These are phyloP conservation scores for Drosophila melanosoma DNA, from an alignment of 2,888 invertebrate genomes.

Conservation along the genomic window DNA sequence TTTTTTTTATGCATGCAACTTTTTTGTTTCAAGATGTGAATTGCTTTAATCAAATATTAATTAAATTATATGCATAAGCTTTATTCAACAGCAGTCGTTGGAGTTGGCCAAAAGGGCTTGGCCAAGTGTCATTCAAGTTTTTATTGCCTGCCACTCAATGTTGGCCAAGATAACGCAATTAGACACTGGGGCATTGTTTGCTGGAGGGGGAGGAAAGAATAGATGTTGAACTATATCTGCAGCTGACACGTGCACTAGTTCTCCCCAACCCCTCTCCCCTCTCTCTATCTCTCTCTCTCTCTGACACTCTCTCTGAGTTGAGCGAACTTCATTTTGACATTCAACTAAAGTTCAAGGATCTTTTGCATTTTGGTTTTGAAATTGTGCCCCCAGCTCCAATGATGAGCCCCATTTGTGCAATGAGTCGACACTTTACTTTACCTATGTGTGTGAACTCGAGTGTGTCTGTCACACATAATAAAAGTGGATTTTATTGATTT, in stretches of 20 bases:
- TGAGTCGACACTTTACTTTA: slow-evolving; percentile 40
- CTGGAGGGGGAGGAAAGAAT: neutral
- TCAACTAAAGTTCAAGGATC: slow-evolving; percentile 71
- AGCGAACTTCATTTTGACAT: slow-evolving; percentile 59
- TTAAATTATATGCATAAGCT: slow-evolving; percentile 72
- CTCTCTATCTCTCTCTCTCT: too few species aligned
- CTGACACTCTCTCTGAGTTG: slow-evolving; percentile 21
- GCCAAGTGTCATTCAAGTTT: slow-evolving; percentile 55
- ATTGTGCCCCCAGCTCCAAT: slow-evolving; percentile 1
- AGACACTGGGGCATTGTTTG: slow-evolving; percentile 32
- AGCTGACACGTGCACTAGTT: slow-evolving; percentile 35
- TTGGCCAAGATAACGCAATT: slow-evolving; percentile 54
- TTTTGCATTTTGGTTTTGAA: slow-evolving; percentile 43
- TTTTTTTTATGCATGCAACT: slow-evolving; percentile 34
- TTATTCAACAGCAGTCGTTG: neutral
- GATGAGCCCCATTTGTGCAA: slow-evolving; percentile 23
- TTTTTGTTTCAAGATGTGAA: slow-evolving; percentile 20
- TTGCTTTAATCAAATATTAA: slow-evolving; percentile 69
- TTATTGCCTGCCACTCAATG: slow-evolving; percentile 69
- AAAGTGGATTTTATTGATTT: slow-evolving; percentile 47
- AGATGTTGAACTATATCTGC: slow-evolving; percentile 26
- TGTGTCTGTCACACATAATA: slow-evolving; percentile 3
- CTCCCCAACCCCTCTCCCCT: neutral
- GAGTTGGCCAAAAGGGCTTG: slow-evolving; percentile 54
- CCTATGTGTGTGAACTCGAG: slow-evolving; percentile 4